phyloP scores from a whole-genome alignment of 2,113 vertebrate genomes.

The Thryonomys swinderianus region DNA sequence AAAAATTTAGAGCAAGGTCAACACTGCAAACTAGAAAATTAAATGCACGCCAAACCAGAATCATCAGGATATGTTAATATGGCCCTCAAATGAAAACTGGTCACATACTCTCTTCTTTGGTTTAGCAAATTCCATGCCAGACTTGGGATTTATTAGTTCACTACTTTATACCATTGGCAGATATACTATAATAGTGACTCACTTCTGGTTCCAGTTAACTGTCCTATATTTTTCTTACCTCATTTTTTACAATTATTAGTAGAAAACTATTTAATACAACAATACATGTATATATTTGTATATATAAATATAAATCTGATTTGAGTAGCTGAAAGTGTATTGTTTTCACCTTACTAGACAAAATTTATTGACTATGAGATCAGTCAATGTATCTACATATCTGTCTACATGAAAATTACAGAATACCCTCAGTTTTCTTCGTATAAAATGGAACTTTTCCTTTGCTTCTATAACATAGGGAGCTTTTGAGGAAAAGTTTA shows the following conservation, averaged over 20 bases:
- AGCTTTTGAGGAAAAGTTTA: background rate
- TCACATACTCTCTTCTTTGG: background rate
- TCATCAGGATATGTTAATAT: conserved; percentile 1
- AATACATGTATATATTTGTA: background rate
- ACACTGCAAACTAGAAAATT: background rate
- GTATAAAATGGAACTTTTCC: conserved; percentile 22
- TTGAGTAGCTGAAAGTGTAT: background rate
- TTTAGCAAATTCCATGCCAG: background rate
- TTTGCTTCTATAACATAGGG: background rate
- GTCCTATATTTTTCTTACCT: background rate
- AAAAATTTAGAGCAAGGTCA: background rate
- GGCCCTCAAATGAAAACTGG: background rate
- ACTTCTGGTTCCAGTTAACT: background rate
- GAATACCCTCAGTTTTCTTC: background rate
- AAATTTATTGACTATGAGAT: background rate
- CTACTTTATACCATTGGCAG: background rate
- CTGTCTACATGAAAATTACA: background rate
- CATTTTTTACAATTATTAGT: background rate
- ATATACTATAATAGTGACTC: background rate
- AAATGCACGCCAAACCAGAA: background rate
- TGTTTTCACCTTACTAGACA: conserved; percentile 21
- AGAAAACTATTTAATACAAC: background rate
- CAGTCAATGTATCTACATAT: background rate
- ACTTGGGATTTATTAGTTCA: background rate
- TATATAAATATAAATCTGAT: background rate